Conservation (phyloP, 2,888 invertebrate genomes). For the Harmothoe impar region DNA sequence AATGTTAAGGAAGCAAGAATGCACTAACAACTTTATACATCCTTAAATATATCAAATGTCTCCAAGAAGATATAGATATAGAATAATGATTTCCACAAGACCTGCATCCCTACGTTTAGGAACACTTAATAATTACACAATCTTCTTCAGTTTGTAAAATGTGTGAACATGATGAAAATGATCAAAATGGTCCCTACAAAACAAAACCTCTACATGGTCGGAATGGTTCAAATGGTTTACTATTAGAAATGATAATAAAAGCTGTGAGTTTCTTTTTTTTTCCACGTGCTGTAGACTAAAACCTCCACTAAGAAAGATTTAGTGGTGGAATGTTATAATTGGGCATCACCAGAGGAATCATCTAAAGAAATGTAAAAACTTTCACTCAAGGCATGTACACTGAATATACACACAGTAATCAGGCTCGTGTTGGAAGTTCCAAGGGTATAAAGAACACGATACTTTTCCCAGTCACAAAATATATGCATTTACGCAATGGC, state of each 20-base stretch:
- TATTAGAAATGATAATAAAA: not conserved
- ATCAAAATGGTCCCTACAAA: conserved; percentile 22
- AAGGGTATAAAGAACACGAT: not conserved
- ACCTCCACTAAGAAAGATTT: not conserved
- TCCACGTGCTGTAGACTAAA: not conserved
- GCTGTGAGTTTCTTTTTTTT: not conserved
- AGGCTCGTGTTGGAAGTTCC: conserved; percentile 12
- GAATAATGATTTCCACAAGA: not conserved
- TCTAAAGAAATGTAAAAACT: conserved; percentile 1
- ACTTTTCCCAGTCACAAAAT: not conserved
- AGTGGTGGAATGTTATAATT: conserved; percentile 15
- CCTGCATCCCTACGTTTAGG: not conserved
- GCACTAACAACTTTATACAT: conserved; percentile 54
- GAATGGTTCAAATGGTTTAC: not conserved
- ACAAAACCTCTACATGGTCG: not conserved
- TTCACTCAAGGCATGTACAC: conserved; percentile 20
- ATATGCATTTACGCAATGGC: not conserved
- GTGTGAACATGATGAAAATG: not conserved
- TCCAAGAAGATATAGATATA: conserved; percentile 1
- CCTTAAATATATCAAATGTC: conserved; percentile 38
- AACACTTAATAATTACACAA: not conserved
- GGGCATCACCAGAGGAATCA: not conserved
- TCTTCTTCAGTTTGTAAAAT: not conserved
- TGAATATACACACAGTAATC: not conserved
- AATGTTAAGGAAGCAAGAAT: conserved; percentile 39